These are phyloP conservation scores for Caenorhabditis afra DNA, from an alignment of 2,888 invertebrate species.

Conservation along the genomic window DNA sequence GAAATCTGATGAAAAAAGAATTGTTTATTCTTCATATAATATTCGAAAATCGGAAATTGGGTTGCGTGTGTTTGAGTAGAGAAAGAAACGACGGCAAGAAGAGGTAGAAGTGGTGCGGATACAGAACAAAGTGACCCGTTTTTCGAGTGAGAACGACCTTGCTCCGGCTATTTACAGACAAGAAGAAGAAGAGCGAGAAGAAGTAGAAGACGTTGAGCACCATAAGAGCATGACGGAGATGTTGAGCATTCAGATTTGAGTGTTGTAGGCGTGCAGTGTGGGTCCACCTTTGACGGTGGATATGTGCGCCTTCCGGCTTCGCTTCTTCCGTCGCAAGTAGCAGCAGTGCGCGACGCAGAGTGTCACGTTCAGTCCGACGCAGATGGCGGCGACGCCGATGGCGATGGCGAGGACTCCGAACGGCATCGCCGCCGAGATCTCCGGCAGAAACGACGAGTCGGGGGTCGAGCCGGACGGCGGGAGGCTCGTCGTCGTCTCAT, in stretches of 20 bases:
- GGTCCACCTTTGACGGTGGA: slow-evolving; percentile 72
- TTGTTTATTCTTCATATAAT: slow-evolving; percentile 32
- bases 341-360: slow-evolving; percentile 74
- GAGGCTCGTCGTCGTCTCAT: slow-evolving; percentile 30
- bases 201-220: background rate
- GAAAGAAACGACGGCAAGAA: slow-evolving; percentile 34
- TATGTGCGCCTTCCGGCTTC: slow-evolving; percentile 73
- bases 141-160: slow-evolving; percentile 5
- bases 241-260: slow-evolving; percentile 27
- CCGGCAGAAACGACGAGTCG: slow-evolving; percentile 17
- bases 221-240: slow-evolving; percentile 21
- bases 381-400: slow-evolving; percentile 75
- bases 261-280: slow-evolving; percentile 76
- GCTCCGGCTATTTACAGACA: slow-evolving; percentile 27
- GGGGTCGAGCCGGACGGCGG: slow-evolving; percentile 28
- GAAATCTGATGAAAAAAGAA: slow-evolving; percentile 9
- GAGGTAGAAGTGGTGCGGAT: slow-evolving; percentile 25
- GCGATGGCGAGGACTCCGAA: slow-evolving; percentile 77
- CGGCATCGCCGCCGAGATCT: slow-evolving; percentile 58
- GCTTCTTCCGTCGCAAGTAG: slow-evolving; percentile 70
- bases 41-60: slow-evolving; percentile 39
- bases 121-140: slow-evolving; percentile 23
- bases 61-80: slow-evolving; percentile 32
- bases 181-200: background rate
- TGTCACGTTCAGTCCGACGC: slow-evolving; percentile 72